phyloP scores from a whole-genome alignment of 2,888 invertebrate genomes.

The Anticlea derivata region DNA sequence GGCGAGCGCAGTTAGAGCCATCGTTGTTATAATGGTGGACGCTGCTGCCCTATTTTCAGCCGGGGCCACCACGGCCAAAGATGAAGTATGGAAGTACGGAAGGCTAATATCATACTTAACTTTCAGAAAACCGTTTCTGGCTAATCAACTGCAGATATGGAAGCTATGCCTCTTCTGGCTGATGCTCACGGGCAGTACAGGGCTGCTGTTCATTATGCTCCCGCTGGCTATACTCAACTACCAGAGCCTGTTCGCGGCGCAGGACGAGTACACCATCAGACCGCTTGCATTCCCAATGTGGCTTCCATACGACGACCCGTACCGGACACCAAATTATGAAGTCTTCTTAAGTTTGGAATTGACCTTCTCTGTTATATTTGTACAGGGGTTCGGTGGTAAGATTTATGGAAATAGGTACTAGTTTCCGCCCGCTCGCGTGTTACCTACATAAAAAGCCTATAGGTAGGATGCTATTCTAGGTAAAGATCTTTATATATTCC shows the following conservation, averaged over 20 bases:
- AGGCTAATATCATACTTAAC: background rate
- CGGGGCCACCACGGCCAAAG: too few species aligned
- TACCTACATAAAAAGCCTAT: too few species aligned
- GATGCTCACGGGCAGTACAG: conserved; percentile 36
- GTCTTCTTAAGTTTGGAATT: conserved; percentile 48
- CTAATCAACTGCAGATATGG: conserved; percentile 62
- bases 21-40: too few species aligned
- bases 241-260: conserved; percentile 53
- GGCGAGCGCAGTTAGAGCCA: too few species aligned
- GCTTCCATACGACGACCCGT: conserved; percentile 62
- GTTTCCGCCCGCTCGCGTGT: too few species aligned
- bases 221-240: conserved; percentile 48
- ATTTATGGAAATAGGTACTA: conserved; percentile 12
- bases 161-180: conserved; percentile 55
- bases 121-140: conserved; percentile 59
- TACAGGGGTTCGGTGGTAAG: conserved; percentile 58
- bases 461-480: too few species aligned
- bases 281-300: conserved; percentile 64
- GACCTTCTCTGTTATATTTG: conserved; percentile 37
- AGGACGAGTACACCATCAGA: conserved; percentile 51
- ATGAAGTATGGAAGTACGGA: too few species aligned
- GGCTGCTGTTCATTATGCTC: conserved; percentile 39
- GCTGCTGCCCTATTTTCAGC: too few species aligned
- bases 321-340: conserved; percentile 66
- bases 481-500: too few species aligned